Base-by-base conservation (phyloP, 2,113 vertebrate species). In the Trogon surrucura region DNA sequence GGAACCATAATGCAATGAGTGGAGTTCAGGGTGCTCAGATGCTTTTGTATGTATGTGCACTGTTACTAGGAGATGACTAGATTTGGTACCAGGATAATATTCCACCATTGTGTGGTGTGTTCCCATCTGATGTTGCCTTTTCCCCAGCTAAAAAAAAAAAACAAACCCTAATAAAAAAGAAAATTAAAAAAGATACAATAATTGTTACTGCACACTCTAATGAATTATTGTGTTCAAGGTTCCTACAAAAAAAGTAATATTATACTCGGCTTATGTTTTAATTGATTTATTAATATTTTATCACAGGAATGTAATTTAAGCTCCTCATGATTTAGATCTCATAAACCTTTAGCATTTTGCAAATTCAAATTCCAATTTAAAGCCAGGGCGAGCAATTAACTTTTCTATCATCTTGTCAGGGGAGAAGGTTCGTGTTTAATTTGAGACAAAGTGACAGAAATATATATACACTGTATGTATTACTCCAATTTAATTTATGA, bases 221-320 rank as follows among this genome's bases (percentile, higher is more conserved):
- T 98, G 98, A 98, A 98, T 98, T 98, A 98, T 98, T 98, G 98
- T 98, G 98, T 98, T 98, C 98, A 98, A 98, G 98, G 98, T 98
- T 98, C 97, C 96, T 96, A 97, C 97, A 98, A 98, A 98, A 95
- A 98, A 98, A 98, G 98, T 98, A 98, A 98, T 98, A 98, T 98
- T 98, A 98, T 98, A 98, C 98, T 98, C 97, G 98, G 98, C 98
- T 98, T 98, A 98, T 98, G 98, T 98, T 98, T 98, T 98, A 98
- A 98, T 98, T 98, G 98, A 98, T 98, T 98, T 98, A 98, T 98
- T 98, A 98, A 98, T 98, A 98, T 98, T 98, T 98, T 98, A 98
- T 98, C 98, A 98, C 98, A 98, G 98, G 98, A 98, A 98, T 98
- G 98, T 98, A 98, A 98, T 98, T 98, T 98, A 98, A 98, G 98